Conservation (phyloP, 35 echinoderm and acorn worm genomes). For the Acanthaster planci region DNA sequence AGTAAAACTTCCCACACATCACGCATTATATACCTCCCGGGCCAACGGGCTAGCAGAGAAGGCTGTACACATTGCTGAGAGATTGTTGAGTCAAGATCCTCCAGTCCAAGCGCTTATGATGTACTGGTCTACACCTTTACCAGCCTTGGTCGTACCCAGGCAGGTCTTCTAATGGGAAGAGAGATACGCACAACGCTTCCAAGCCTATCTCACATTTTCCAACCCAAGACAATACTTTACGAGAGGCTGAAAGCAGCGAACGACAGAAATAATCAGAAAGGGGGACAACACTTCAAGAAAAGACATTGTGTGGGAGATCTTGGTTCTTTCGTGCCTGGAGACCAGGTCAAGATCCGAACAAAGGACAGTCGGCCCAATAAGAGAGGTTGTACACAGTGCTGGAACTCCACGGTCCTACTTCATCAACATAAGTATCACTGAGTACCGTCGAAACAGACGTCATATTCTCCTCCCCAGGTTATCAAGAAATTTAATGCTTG, state of each 20-base stretch:
- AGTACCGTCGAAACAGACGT: conserved; percentile 32
- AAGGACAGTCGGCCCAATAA: neutral
- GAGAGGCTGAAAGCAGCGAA: neutral
- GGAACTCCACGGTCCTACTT: conserved; percentile 12
- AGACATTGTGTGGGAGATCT: neutral
- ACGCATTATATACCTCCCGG: conserved; percentile 19
- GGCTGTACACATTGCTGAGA: conserved; percentile 21
- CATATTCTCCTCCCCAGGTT: neutral
- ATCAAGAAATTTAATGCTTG: neutral
- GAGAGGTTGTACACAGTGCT: neutral
- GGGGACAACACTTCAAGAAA: neutral
- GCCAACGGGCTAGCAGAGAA: conserved; percentile 37
- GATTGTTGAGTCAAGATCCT: conserved; percentile 1
- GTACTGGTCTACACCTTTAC: conserved; percentile 35
- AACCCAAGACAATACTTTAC: neutral
- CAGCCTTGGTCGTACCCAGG: neutral
- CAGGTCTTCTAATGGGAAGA: conserved; percentile 12
- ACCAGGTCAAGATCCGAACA: conserved; percentile 15
- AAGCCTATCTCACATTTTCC: neutral
- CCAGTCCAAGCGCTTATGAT: conserved; percentile 18
- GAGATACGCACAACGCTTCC: conserved; percentile 23
- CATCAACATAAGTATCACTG: neutral
- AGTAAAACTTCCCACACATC: conserved; percentile 31
- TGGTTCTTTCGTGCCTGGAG: neutral
- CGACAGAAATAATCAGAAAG: neutral